phyloP scores from a whole-genome alignment of 2,888 invertebrate species.

The Dermolepida albohirtum region DNA sequence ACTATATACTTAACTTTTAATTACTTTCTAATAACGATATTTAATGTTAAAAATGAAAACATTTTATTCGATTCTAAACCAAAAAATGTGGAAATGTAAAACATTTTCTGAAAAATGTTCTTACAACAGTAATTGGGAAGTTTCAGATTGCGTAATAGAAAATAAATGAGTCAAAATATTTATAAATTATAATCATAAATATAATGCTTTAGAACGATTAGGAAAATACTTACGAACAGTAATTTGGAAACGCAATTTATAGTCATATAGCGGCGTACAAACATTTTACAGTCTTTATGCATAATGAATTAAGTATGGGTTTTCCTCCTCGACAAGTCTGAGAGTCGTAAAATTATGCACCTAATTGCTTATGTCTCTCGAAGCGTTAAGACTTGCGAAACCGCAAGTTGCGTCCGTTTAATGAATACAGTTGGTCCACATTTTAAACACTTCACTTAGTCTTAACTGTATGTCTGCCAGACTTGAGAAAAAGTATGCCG shows the following conservation, averaged over 20 bases:
- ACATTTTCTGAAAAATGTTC: too few relatives aligned
- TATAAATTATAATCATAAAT: too few relatives aligned
- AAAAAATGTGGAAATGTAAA: too few relatives aligned
- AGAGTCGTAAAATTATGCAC: constrained; percentile 64
- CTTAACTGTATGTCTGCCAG: constrained; percentile 21
- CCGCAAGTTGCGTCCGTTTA: constrained; percentile 58
- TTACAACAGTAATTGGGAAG: too few relatives aligned
- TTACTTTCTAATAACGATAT: too few relatives aligned
- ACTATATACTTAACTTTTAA: too few relatives aligned
- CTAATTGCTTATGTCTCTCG: constrained; percentile 64
- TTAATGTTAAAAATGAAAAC: too few relatives aligned
- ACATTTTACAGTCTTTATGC: constrained; percentile 24
- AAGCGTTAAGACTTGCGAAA: constrained; percentile 62
- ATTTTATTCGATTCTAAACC: too few relatives aligned
- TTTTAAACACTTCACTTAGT: constrained; percentile 48
- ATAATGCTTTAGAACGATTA: constrained; percentile 11
- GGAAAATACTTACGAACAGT: constrained; percentile 10
- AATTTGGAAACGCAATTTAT: constrained; percentile 6
- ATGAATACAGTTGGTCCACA: constrained; percentile 58
- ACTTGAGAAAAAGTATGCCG: background rate
- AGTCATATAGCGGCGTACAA: constrained; percentile 14
- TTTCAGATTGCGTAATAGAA: too few relatives aligned
- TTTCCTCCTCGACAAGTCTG: constrained; percentile 36
- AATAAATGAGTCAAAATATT: too few relatives aligned
- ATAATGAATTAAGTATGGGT: constrained; percentile 38